Evolutionary conservation across 2,797 vertebrate genomes (phyloP), one percentile per base, ranked within the genome.

Genomic region (Phoxinus dragarum): DNA sequence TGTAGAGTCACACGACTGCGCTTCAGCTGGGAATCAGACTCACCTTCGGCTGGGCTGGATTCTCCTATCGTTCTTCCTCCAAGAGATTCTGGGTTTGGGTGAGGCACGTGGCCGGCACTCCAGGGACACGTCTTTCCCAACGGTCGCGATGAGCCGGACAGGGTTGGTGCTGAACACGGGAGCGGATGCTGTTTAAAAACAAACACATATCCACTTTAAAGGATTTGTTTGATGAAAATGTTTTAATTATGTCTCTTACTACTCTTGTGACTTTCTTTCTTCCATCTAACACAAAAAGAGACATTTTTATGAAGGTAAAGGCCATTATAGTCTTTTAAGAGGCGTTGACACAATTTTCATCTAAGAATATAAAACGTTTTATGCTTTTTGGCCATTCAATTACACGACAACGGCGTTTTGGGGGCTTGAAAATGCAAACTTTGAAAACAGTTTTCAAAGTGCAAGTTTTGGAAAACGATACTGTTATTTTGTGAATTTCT

Each of bases 51-150:
- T 98, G 4, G 89, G 91, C 88, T 94, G 93, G 54, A 96, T 88
- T 84, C 91, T 89, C 14, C 88, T 84, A 91, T 98, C 97, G 86
- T 94, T 97, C 94, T 97, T 98, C 92, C 90, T 98, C 98, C 98
- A 99, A 1, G 94, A 96, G 88, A 98, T 95, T 56, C 93, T 86
- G 21, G 98, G 97, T 88, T 97, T 98, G 61, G 98, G 98, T 71
- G 98, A 98, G 0, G 97, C 98, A 89, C 95, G 93, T 1, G 98
- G 97, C 90, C 96, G 97, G 92, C 98, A 99, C 49, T 98, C 97
- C 42, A 99, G 93, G 11, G 93, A 88, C 44, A 97, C 94, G 81
- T 98, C 97, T 91, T 94, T 97, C 59, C 95, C 97, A 49, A 97
- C 96, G 4, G 97, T 98, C 84, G 97, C 95, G 80, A 98, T 96